Percentiles rank a stretch among this genome's conserved stretches.
Conservation (phyloP, 30 jellyfish, hydroid and myxozoan species). For the Chironex yamaguchii region DNA sequence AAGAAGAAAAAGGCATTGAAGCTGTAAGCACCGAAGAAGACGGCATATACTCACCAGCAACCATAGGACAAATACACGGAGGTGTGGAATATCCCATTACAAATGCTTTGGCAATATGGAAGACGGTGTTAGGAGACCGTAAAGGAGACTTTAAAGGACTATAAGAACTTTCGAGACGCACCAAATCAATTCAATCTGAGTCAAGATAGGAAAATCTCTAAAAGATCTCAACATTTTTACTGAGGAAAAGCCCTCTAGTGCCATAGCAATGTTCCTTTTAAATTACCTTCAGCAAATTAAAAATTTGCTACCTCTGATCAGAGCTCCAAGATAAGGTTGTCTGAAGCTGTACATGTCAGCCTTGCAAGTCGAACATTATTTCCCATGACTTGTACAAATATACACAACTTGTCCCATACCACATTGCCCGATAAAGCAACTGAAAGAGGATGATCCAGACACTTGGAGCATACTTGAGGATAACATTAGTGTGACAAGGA, state of each 20-base stretch:
- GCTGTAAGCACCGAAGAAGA: constrained; percentile 9
- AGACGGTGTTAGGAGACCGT: constrained; percentile 6
- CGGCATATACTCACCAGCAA: constrained; percentile 25
- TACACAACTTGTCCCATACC: constrained; percentile 22
- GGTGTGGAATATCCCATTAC: constrained; percentile 34
- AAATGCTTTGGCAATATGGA: constrained; percentile 37
- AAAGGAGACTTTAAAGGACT: neutral
- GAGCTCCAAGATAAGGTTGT: constrained; percentile 45
- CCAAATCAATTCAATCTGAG: neutral
- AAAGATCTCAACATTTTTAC: neutral
- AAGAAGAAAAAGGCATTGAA: constrained; percentile 24
- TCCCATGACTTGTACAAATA: constrained; percentile 47
- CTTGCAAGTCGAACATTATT: constrained; percentile 43
- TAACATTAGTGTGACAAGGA: neutral
- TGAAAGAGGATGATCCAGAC: constrained; percentile 21
- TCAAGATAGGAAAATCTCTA: neutral
- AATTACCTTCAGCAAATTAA: constrained; percentile 18
- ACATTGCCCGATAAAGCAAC: constrained; percentile 12
- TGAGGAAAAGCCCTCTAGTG: neutral
- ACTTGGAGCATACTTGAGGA: constrained; percentile 14
- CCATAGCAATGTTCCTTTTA: neutral
- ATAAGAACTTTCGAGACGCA: neutral
- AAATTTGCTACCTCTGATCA: constrained; percentile 25
- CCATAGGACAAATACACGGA: constrained; percentile 22
- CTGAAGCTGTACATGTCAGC: constrained; percentile 1